Evolutionary conservation across 1,140 invertebrate species (phyloP), one percentile per base, ranked within the genome.

Genomic region (Drosophila lini): DNA sequence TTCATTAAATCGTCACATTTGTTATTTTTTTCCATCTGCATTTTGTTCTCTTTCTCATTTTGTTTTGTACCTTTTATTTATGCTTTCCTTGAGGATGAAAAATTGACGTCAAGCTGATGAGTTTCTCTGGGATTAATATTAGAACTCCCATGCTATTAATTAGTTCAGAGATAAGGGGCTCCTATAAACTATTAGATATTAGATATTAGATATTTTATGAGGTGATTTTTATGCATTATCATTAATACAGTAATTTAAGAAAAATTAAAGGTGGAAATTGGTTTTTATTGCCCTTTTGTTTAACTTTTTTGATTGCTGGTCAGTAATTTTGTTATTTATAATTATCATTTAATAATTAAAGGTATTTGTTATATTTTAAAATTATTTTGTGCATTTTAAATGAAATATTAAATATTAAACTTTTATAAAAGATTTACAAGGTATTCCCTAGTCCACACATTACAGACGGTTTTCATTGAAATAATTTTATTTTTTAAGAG

Each of bases 1-100:
- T 86, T 79, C 75, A 86, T 85, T 85, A 76, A 81, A 76, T 79
- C 76, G 82, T 86, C 82, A 79, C 79, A 85, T 82, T 85, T 82
- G 78, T 78, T 81, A 85, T 78, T 68, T 61, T 74, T 65, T 31
- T 31, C 47, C 25, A 28, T 80, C 53, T 63, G 34, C 50, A 45
- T 60, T 48, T 55, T 58, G 28, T 44, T 67, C 15, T 28, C 11
- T 13, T 5, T 34, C 13, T 22, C 50, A 53, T 36, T 67, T 11
- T 28, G 25, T 19, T 32, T 82, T 74, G 74, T 63, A 56, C 74
- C 74, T 76, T 64, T 74, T 50, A 16, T 50, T 50, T 58, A 19
- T 31, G 25, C 58, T 38, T 50, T 19, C 69, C 68, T 64, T 45
- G 47, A 42, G 69, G 41, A 42, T 41, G 67, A 48, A 32, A 60